phyloP scores from a whole-genome alignment of 2,797 vertebrate genomes.

The Cossypha caffra region DNA sequence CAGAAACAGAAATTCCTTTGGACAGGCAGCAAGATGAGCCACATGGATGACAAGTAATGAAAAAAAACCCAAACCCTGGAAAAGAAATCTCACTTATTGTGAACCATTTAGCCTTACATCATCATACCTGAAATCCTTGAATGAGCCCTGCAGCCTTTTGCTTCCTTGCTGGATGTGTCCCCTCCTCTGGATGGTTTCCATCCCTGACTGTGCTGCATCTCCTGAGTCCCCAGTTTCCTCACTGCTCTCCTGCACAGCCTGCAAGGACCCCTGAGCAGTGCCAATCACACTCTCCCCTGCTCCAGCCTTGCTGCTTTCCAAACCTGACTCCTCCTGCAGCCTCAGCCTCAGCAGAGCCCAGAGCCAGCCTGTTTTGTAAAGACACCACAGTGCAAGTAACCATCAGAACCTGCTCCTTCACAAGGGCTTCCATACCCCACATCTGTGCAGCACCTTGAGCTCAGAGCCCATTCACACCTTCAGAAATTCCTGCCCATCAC shows the following conservation, averaged over 20 bases:
- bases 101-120: not conserved
- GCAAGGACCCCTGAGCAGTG: not conserved
- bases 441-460: not conserved
- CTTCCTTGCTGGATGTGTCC: not conserved
- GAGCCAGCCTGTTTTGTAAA: not conserved
- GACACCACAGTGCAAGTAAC: not conserved
- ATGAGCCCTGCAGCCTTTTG: not conserved
- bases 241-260: not conserved
- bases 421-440: not conserved
- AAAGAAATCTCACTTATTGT: not conserved
- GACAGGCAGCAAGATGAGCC: not conserved
- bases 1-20: not conserved
- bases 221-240: accelerated
- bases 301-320: not conserved
- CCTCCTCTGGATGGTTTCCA: not conserved
- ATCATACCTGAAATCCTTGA: not conserved
- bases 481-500: not conserved
- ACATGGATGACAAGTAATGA: accelerated
- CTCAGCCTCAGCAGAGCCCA: not conserved
- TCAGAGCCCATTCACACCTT: not conserved
- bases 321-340: not conserved
- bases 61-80: not conserved
- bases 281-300: not conserved
- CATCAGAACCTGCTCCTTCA: not conserved
- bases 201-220: not conserved